Conservation (phyloP, 2,888 invertebrate species). For the Seira musarum region DNA sequence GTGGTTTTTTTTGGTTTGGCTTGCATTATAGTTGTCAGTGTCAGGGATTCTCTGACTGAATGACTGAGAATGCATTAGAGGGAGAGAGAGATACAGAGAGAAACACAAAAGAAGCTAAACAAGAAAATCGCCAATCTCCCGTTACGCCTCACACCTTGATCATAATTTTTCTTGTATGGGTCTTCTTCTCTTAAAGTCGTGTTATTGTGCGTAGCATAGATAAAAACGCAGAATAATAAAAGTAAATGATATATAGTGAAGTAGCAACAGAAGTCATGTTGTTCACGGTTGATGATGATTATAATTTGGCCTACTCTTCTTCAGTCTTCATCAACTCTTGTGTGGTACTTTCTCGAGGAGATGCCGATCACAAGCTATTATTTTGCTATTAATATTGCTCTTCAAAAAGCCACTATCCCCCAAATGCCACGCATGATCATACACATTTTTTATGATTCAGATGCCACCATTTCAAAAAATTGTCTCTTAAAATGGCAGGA, state of each 20-base stretch:
- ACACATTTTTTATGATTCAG: too few relatives aligned
- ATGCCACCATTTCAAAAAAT: too few relatives aligned
- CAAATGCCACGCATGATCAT: too few relatives aligned
- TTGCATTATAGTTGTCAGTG: too few relatives aligned
- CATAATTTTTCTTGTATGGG: background rate
- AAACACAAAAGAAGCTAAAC: slow-evolving; percentile 56
- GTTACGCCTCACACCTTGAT: slow-evolving; percentile 62
- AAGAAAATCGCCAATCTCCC: slow-evolving; percentile 65
- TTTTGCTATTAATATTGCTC: slow-evolving; percentile 21
- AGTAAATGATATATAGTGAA: slow-evolving; percentile 23
- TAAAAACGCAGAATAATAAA: slow-evolving; percentile 16
- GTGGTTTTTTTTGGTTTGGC: too few relatives aligned
- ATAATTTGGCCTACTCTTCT: slow-evolving; percentile 46
- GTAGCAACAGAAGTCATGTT: too few relatives aligned
- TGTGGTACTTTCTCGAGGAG: slow-evolving; percentile 21
- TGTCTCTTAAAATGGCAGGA: too few relatives aligned
- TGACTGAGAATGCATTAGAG: background rate
- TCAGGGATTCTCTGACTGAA: too few relatives aligned
- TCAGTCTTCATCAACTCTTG: background rate
- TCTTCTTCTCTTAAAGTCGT: background rate
- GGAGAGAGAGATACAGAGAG: background rate
- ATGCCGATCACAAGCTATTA: slow-evolving; percentile 34
- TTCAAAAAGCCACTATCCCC: too few relatives aligned
- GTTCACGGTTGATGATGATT: background rate
- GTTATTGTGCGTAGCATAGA: slow-evolving; percentile 36